Conservation (phyloP, 2,113 vertebrate genomes). For the Saguinus imperator region DNA sequence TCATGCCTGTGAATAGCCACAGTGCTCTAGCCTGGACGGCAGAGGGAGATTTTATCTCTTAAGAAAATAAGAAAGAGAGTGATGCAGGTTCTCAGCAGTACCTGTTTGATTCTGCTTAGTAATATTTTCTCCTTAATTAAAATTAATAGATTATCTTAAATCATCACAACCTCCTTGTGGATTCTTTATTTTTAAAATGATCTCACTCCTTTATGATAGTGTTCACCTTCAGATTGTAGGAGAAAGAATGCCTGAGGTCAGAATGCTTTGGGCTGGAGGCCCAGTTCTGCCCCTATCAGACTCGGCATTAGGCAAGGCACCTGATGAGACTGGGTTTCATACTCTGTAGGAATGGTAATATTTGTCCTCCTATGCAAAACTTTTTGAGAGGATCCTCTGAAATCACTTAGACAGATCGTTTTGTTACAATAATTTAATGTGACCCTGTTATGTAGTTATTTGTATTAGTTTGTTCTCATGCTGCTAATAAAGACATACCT, state of each 20-base stretch:
- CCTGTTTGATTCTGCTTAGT: neutral
- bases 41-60: too few species aligned
- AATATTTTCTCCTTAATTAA: conserved; percentile 5
- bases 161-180: neutral
- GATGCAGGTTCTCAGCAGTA: neutral
- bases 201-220: neutral
- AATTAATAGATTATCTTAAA: neutral
- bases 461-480: too few species aligned
- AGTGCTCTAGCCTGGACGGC: too few species aligned
- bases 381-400: neutral
- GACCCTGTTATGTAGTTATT: neutral
- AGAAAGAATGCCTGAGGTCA: neutral
- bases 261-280: neutral
- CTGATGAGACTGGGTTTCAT: neutral
- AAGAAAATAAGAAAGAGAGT: too few species aligned
- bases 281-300: neutral
- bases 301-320: neutral
- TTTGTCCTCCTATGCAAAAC: neutral
- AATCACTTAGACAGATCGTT: neutral
- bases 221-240: neutral
- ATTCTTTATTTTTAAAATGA: neutral
- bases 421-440: neutral
- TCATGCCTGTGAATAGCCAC: too few species aligned
- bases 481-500: too few species aligned
- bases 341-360: neutral